Evolutionary conservation across 2,113 vertebrate species (phyloP), one percentile per base, ranked within the genome.

Genomic region (Halcyon senegalensis): DNA sequence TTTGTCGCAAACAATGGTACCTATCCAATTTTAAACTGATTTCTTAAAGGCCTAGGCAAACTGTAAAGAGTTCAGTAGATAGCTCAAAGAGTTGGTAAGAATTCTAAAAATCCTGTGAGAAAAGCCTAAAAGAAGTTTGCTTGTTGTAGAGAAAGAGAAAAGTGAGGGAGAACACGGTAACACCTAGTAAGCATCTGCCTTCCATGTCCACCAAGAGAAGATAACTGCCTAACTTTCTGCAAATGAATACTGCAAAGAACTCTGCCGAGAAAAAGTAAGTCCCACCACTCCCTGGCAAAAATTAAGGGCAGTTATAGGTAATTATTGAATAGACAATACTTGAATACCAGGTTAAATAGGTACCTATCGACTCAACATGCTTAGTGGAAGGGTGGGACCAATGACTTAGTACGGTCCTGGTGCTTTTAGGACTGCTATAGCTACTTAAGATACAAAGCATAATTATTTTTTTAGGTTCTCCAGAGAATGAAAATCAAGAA

Each of bases 401-500:
- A 43, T 2, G 13, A 43, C 20, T 76, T 50, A 23, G 8, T 33
- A 23, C 72, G 8, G 46, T 48, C 64, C 33, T 1, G 1, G 24
- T 11, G 63, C 28, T 70, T 74, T 60, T 28, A 59, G 21, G 51
- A 48, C 13, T 60, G 53, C 62, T 74, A 27, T 48, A 14, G 20
- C 37, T 70, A 55, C 33, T 67, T 56, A 44, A 83, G 55, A 50
- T 20, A 60, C 62, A 95, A 93, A 92, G 44, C 94, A 84, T 39
- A 88, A 90, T 10, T 60, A 68, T 16, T 35, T 85, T 55, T 91
- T 68, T 24, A 73, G 48, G 46, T 64, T 91, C 82, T 87, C 92
- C 83, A 72, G 63, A 91, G 74, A 94, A 85, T 33, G 25, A 58
- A 94, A 79, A 84, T 50, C 51, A 66, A 90, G 80, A 92, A 92